Evolutionary conservation across 2,797 vertebrate species (phyloP).

Genomic region (Coendou prehensilis): DNA sequence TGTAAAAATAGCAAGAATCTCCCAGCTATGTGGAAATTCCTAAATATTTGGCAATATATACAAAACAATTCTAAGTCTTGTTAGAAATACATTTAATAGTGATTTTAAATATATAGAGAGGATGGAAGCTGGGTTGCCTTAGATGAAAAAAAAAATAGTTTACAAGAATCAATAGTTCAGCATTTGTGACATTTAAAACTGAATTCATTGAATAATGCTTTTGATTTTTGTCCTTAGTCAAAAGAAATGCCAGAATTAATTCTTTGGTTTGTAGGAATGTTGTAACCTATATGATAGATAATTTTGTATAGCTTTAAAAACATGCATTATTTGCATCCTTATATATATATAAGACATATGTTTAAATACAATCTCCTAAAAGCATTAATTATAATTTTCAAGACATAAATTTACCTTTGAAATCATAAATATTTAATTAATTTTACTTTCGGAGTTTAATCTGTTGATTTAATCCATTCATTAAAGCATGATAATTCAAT

Average conservation of each 20-base stretch:
- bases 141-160: constrained; percentile 43
- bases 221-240: neutral
- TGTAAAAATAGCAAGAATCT: neutral
- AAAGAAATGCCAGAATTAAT: constrained; percentile 5
- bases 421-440: neutral
- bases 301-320: constrained; percentile 42
- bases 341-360: neutral
- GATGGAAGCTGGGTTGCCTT: neutral
- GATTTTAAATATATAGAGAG: neutral
- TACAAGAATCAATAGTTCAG: neutral
- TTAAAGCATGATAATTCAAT: neutral
- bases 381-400: constrained; percentile 25
- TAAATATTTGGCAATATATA: neutral
- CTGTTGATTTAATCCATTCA: neutral
- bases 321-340: neutral
- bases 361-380: constrained; percentile 60
- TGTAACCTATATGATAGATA: neutral
- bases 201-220: constrained; percentile 25
- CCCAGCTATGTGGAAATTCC: neutral
- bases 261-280: neutral
- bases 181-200: neutral
- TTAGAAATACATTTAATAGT: constrained; percentile 56
- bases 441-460: constrained; percentile 39
- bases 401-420: neutral
- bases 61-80: neutral